phyloP scores from a whole-genome alignment of 1,140 invertebrate genomes.

The Cydia pomonella region DNA sequence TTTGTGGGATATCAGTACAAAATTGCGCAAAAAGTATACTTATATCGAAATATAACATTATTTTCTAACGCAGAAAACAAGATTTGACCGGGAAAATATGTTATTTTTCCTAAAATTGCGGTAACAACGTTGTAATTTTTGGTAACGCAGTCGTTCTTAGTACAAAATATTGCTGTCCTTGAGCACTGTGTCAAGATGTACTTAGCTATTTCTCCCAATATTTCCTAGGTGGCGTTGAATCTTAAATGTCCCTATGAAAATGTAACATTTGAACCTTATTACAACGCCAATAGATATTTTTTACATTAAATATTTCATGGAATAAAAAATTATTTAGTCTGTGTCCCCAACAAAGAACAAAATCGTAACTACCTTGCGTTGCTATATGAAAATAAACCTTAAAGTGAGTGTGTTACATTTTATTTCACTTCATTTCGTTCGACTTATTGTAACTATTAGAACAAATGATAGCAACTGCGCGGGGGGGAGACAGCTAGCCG shows the following conservation, averaged over 20 bases:
- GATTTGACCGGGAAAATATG: conserved; percentile 17
- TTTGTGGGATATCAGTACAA: conserved; percentile 1
- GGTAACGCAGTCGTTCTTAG: not conserved
- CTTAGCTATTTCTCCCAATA: conserved; percentile 10
- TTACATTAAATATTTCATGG: not conserved
- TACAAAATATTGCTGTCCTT: conserved; percentile 7
- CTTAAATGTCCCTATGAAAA: conserved; percentile 11
- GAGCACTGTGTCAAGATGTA: conserved; percentile 4
- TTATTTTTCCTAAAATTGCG: conserved; percentile 8
- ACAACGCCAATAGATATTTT: conserved; percentile 8
- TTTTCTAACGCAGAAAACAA: conserved; percentile 27
- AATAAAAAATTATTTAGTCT: conserved; percentile 12
- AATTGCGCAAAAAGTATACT: conserved; percentile 19
- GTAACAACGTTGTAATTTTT: conserved; percentile 18
- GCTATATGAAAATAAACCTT: no score
- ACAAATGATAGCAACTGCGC: not conserved
- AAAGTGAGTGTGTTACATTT: not conserved
- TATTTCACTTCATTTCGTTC: not conserved
- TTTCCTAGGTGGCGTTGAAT: conserved; percentile 10
- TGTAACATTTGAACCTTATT: conserved; percentile 9
- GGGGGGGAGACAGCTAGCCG: conserved; percentile 10
- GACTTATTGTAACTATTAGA: conserved; percentile 1
- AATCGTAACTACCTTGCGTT: no score
- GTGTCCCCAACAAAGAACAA: conserved; percentile 11
- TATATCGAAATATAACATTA: conserved; percentile 17